phyloP scores from a whole-genome alignment of 2,113 vertebrate genomes.

The Phrynocephalus versicolor region DNA sequence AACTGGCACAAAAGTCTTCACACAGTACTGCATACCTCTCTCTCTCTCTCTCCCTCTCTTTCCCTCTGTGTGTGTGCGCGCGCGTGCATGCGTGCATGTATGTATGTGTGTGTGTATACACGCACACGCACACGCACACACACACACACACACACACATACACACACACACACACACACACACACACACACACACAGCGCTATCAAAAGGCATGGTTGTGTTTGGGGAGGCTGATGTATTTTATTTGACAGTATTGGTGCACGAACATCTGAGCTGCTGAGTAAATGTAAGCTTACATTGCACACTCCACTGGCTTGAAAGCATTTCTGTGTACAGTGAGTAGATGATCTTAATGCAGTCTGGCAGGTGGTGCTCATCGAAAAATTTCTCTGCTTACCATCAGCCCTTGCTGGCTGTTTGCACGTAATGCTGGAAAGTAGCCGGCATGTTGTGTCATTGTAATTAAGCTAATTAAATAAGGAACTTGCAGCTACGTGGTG shows the following conservation, averaged over 20 bases:
- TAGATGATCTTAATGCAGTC: conserved; percentile 67
- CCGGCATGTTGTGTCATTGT: conserved; percentile 30
- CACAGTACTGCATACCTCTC: too few species aligned
- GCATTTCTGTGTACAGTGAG: conserved; percentile 68
- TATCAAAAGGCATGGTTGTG: conserved; percentile 62
- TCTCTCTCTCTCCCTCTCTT: too few species aligned
- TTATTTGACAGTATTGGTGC: conserved; percentile 68
- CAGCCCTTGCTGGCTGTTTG: not conserved
- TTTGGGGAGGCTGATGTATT: conserved; percentile 59
- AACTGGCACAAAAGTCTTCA: conserved; percentile 42
- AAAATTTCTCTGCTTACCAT: conserved; percentile 35
- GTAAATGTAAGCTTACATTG: conserved; percentile 59
- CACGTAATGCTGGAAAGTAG: conserved; percentile 29
- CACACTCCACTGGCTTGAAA: conserved; percentile 72
- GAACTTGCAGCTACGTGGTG: not conserved
- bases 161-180: too few species aligned
- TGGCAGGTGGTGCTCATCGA: conserved; percentile 62
- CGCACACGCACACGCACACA: too few species aligned
- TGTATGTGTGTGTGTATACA: too few species aligned
- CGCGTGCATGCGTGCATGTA: too few species aligned
- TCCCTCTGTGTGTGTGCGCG: too few species aligned
- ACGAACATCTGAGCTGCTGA: conserved; percentile 53
- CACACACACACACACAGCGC: too few species aligned
- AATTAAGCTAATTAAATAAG: conserved; percentile 11
- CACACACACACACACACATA: too few species aligned